Conservation (phyloP, 2,113 vertebrate species). For the Actenoides hombroni region DNA sequence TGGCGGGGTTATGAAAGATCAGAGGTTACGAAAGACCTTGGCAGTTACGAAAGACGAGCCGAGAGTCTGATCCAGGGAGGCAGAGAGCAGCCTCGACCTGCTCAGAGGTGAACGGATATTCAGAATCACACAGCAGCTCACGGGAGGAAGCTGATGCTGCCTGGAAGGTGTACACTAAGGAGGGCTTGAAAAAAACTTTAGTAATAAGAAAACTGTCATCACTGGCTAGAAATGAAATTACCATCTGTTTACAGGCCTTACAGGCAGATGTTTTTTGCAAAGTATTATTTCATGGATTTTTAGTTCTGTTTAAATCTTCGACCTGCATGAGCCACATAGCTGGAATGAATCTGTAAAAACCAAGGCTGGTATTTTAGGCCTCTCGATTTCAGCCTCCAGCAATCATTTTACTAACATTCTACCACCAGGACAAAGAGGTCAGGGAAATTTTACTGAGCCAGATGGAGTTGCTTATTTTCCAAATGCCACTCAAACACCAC, state of each 20-base stretch:
- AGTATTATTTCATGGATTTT: neutral
- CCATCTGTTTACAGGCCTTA: neutral
- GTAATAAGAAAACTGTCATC: neutral
- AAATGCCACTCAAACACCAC: neutral
- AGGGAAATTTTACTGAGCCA: neutral
- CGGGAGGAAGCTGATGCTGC: neutral
- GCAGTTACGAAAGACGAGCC: constrained; percentile 16
- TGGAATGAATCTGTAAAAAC: neutral
- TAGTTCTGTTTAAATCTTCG: neutral
- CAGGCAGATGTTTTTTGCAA: neutral
- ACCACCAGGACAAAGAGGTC: neutral
- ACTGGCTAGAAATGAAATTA: neutral
- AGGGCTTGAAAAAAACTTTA: neutral
- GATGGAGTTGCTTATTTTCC: neutral
- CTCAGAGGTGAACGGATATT: neutral
- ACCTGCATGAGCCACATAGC: neutral
- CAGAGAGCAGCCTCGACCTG: neutral
- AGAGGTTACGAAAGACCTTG: constrained; percentile 54
- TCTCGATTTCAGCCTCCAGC: neutral
- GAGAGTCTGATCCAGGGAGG: neutral
- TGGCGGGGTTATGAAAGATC: constrained; percentile 53
- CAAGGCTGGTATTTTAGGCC: neutral
- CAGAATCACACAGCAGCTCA: neutral
- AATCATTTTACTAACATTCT: neutral
- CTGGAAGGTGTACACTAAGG: neutral